Evolutionary conservation across 2,888 invertebrate species (phyloP).

Genomic region (Rhagium mordax): DNA sequence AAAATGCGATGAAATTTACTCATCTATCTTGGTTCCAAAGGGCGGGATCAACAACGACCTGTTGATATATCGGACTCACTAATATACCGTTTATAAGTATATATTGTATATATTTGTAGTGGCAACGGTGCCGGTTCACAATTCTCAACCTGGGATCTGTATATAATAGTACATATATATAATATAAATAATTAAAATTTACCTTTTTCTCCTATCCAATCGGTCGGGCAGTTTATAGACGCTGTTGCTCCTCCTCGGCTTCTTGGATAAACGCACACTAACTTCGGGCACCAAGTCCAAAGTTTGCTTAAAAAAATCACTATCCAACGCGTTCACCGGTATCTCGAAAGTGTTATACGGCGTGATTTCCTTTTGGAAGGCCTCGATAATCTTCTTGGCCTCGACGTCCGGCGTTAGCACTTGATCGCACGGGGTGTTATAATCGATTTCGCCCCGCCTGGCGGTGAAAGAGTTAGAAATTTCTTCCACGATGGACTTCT

Average conservation of each 20-base stretch:
- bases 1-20: no score
- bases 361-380: slow-evolving; percentile 54
- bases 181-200: no score
- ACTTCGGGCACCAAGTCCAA: slow-evolving; percentile 45
- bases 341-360: slow-evolving; percentile 56
- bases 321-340: slow-evolving; percentile 51
- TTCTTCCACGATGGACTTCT: background rate
- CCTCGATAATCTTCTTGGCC: slow-evolving; percentile 54
- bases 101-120: no score
- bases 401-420: slow-evolving; percentile 53
- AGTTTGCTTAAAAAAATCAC: slow-evolving; percentile 55
- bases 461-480: background rate
- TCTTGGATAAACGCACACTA: background rate
- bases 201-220: slow-evolving; percentile 20
- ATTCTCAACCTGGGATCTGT: no score
- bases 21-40: no score
- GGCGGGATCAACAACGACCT: no score
- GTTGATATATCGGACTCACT: no score
- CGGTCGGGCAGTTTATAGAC: slow-evolving; percentile 16
- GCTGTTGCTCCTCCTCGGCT: slow-evolving; percentile 17
- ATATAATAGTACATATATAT: no score
- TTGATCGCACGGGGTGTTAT: background rate
- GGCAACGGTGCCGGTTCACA: no score
- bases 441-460: background rate
- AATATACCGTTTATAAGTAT: no score